These are phyloP conservation scores for Grammomys dolichurus DNA, from an alignment of 2,113 vertebrate genomes.

Conservation along the genomic window DNA sequence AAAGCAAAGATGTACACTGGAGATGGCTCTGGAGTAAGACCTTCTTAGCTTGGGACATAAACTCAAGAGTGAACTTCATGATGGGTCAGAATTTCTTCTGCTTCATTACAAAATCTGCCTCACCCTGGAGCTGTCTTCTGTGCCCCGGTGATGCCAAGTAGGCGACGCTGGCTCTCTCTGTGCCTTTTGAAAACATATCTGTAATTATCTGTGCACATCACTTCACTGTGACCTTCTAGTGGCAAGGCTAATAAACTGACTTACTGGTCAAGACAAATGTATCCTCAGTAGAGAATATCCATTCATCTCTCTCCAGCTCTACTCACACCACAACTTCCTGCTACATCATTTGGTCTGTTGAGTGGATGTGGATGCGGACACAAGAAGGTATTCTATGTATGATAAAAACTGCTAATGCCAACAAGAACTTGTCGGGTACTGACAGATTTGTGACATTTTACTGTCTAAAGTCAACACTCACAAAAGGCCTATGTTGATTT, in stretches of 20 bases:
- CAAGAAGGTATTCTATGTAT: not conserved
- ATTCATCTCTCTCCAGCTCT: not conserved
- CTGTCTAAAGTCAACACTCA: not conserved
- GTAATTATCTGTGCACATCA: not conserved
- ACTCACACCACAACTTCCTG: not conserved
- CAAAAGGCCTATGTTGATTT: not conserved
- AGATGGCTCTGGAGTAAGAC: not conserved
- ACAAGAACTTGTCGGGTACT: not conserved
- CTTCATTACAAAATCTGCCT: not conserved
- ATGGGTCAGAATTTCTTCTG: not conserved
- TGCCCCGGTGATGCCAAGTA: not conserved
- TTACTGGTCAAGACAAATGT: not conserved
- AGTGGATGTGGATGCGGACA: not conserved
- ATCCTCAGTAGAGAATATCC: not conserved
- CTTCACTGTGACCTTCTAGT: not conserved
- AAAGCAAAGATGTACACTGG: not conserved
- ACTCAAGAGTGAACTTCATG: not conserved
- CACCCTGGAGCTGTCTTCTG: not conserved
- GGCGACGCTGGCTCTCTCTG: not conserved
- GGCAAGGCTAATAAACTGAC: not conserved
- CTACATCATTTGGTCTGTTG: not conserved
- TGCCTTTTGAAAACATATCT: not conserved
- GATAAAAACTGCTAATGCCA: slow-evolving; percentile 4
- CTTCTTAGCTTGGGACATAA: not conserved
- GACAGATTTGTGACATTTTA: not conserved